Base-by-base conservation (phyloP, 2,797 vertebrate species). In the Dryobates pubescens region DNA sequence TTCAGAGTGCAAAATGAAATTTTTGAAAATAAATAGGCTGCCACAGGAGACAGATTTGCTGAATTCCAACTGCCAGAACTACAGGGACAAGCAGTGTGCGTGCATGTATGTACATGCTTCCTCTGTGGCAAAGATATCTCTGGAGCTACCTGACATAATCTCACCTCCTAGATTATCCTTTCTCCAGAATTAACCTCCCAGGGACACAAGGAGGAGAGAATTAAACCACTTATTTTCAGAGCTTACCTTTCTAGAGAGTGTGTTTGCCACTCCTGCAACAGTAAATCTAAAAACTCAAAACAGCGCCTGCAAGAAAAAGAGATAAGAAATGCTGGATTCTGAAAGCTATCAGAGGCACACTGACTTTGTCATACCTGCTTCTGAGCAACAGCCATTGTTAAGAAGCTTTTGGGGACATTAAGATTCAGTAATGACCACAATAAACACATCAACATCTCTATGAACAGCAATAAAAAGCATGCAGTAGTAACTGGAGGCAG, bases 211-310 rank as follows among this genome's bases (percentile, higher is more conserved):
- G 0, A 92, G 23, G 38, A 77, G 29, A 81, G 27, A 67, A 92
- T 23, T n/a, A 80, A 82, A 1, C 4, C 30, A n/a, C 19, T 19
- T 26, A 7, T 24, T 78, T 26, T 76, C 62, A 84, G 29, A 91
- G 62, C 97, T 97, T 81, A 99, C 99, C 99, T 98, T 97, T 99
- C 99, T 96, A 99, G 96, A 41, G 99, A 98, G 82, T 99, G 98
- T 0, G 98, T 99, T 95, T 98, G 99, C 99, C 99, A 99, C 94
- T 99, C 99, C 90, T 98, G 99, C 82, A 99, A 96, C 96, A 99
- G 98, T 73, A 99, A 98, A 94, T 99, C 98, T 96, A 99, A 97
- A 98, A 99, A 99, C 96, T 99, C 99, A 87, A 98, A 99, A 92
- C 98, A 99, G 96, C 99, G 99, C 92, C 99, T 99, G 95, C 84